Conservation (phyloP, 2,113 vertebrate genomes). For the Aplodontia rufa region DNA sequence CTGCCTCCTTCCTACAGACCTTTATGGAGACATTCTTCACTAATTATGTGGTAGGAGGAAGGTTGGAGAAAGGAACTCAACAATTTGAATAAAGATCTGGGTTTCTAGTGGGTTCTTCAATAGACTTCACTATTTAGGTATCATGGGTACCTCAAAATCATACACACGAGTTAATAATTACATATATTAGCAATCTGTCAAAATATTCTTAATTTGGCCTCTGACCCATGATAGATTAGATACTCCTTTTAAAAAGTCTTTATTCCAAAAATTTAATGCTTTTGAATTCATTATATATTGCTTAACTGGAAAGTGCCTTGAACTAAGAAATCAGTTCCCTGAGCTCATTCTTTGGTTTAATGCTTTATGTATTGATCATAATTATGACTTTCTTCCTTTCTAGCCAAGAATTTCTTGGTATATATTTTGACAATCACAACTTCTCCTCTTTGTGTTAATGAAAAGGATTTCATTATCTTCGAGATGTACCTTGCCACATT, state of each 20-base stretch:
- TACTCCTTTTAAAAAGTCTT: not conserved
- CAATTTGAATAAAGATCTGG: not conserved
- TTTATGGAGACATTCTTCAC: not conserved
- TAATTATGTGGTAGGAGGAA: not conserved
- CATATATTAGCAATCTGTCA: not conserved
- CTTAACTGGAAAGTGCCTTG: not conserved
- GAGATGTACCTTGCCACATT: not conserved
- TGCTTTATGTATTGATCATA: not conserved
- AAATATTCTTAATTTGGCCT: not conserved
- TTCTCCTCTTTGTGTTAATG: not conserved
- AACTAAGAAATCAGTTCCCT: not conserved
- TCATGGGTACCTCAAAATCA: not conserved
- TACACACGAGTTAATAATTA: not conserved
- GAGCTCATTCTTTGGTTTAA: conserved; percentile 23
- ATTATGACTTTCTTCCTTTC: conserved; percentile 14
- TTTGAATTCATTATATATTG: not conserved
- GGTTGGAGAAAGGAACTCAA: not conserved
- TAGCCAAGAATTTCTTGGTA: not conserved
- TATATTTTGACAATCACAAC: not conserved
- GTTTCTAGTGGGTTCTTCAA: not conserved
- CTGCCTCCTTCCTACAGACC: fast-evolving
- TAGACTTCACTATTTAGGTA: not conserved
- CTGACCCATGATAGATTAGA: not conserved
- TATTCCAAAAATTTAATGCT: conserved; percentile 18
- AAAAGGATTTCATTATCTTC: not conserved